Evolutionary conservation across 1,140 invertebrate species (phyloP), one percentile per base, ranked within the genome.

Genomic region (Drosophila chauvacae): DNA sequence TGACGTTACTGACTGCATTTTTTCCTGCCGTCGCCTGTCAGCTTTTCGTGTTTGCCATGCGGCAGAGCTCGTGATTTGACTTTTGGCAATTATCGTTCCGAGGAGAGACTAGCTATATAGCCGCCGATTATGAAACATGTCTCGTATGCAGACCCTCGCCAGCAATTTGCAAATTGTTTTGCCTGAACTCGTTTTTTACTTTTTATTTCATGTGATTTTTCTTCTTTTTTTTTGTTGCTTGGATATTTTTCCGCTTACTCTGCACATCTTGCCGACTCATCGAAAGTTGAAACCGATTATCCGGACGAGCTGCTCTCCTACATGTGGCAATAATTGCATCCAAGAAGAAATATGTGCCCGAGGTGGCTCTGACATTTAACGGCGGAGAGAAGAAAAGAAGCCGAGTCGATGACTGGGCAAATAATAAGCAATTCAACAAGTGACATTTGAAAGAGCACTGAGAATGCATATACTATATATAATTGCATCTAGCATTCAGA

Each of bases 61-160:
- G 47, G 47, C 26, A 4, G 47, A 9, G 47, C 57, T 47, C 71
- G 71, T 74, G 71, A 73, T 74, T 62, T 74, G 69, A 71, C 57
- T 74, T 74, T 74, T 74, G 69, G 71, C 56, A 74, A 74, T 74
- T 74, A 74, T 74, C 70, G 58, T 74, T 74, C 13, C 37, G 37
- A n/a, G 44, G 33, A 56, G 20, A 55, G 51, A 55, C 33, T 16
- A 53, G 50, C 62, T 48, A 33, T 30, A 42, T 28, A 14, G 37
- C 20, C 14, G 10, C 7, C 45, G 39, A 74, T 74, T 74, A 75
- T 74, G 71, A 74, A 74, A 74, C 71, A 74, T 74, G 71, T 74
- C 70, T 74, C 41, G 70, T 48, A 33, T 71, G 37, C 63, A n/a
- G 30, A 20, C 18, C 30, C 47, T 55, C 48, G 48, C 53, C 33